Conservation (phyloP, 2,888 invertebrate genomes). For the Aphidius colemani region DNA sequence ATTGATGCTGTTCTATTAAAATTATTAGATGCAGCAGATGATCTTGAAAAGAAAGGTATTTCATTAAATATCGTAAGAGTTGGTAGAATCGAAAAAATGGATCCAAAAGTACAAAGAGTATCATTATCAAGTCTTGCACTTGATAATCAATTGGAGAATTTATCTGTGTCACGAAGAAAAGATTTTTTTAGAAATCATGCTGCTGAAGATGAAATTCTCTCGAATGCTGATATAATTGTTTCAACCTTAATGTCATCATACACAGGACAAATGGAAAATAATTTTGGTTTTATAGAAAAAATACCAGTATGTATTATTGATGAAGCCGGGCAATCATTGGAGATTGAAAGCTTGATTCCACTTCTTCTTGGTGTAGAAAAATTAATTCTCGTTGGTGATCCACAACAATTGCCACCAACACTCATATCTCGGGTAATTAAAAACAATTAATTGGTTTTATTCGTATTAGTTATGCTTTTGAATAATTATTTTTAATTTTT, state of each 20-base stretch:
- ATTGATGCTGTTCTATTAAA: constrained; percentile 77
- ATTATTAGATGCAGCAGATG: constrained; percentile 65
- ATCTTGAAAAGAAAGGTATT: constrained; percentile 39
- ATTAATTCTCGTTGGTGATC: constrained; percentile 83
- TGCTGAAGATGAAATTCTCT: constrained; percentile 55
- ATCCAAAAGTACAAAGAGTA: constrained; percentile 63
- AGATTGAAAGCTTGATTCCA: constrained; percentile 80
- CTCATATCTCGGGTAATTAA: constrained; percentile 62
- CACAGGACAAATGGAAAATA: constrained; percentile 49
- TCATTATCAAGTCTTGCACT: constrained; percentile 65
- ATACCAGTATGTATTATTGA: constrained; percentile 72
- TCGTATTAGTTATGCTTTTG: background rate
- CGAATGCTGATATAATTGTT: constrained; percentile 71
- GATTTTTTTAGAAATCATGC: background rate
- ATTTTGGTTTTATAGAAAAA: constrained; percentile 40
- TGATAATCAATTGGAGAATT: constrained; percentile 35
- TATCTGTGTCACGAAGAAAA: too few relatives aligned
- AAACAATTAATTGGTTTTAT: background rate
- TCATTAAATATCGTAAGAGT: constrained; percentile 69
- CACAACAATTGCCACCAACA: constrained; percentile 81
- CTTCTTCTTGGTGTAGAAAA: constrained; percentile 74
- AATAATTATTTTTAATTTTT: constrained; percentile 35
- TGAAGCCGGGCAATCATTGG: constrained; percentile 83
- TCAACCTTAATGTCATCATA: constrained; percentile 69
- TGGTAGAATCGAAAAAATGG: constrained; percentile 68